Conservation (phyloP, 2,797 vertebrate genomes). For the Sphenopsis melanotis region DNA sequence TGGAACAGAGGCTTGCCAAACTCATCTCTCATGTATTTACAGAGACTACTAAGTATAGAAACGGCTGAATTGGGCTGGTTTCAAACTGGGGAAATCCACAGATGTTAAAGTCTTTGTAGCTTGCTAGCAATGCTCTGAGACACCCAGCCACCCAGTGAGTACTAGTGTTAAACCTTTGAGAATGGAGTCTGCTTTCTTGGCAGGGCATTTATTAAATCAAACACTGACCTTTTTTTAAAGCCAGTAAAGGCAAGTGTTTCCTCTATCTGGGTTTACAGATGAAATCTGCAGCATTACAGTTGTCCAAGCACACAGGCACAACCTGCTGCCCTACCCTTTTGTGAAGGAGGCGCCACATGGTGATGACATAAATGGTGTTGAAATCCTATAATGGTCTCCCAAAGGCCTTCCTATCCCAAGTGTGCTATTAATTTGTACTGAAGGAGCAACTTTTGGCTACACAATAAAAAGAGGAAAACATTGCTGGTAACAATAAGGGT, state of each 20-base stretch:
- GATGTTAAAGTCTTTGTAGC: not conserved
- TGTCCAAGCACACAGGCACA: not conserved
- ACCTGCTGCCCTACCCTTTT: constrained; percentile 1
- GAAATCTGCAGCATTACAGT: not conserved
- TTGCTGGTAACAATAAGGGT: not conserved
- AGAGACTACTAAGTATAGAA: not conserved
- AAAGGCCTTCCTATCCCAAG: not conserved
- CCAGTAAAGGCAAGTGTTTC: constrained; percentile 4
- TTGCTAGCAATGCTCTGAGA: not conserved
- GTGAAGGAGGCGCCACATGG: not conserved
- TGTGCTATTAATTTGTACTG: not conserved
- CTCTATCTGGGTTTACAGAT: not conserved
- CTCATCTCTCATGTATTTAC: not conserved
- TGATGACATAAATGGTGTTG: not conserved
- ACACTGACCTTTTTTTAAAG: constrained; percentile 36
- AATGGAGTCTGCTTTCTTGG: constrained; percentile 21
- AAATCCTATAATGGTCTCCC: constrained; percentile 18
- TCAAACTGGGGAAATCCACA: not conserved
- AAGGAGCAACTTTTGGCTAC: not conserved
- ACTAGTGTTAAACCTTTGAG: constrained; percentile 18
- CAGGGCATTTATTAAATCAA: constrained; percentile 54
- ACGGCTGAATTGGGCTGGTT: not conserved
- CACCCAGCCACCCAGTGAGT: not conserved
- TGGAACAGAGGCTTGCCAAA: not conserved
- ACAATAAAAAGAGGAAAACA: not conserved